Evolutionary conservation across 1,140 invertebrate genomes (phyloP).

Genomic region (Myzus persicae): DNA sequence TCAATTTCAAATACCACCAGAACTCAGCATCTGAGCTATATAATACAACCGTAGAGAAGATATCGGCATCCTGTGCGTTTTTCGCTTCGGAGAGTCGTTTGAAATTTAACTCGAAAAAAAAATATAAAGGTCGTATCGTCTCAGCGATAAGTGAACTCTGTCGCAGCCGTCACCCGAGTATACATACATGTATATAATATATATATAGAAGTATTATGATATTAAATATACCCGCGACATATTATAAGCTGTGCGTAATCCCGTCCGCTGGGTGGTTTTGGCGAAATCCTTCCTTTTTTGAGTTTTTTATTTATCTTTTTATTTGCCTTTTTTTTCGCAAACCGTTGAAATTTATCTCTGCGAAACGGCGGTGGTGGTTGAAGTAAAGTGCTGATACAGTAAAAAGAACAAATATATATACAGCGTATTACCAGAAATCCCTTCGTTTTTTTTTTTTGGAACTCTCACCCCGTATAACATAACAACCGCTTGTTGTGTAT

Average conservation of each 20-base stretch:
- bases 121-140: neutral
- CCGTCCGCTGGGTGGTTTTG: neutral
- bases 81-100: neutral
- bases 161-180: neutral
- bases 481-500: neutral
- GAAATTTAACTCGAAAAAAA: neutral
- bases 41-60: neutral
- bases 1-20: neutral
- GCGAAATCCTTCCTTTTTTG: neutral
- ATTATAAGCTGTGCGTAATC: neutral
- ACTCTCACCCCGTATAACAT: neutral
- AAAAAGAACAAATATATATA: slow-evolving; percentile 1
- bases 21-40: neutral
- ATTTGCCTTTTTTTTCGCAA: neutral
- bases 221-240: neutral
- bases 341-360: neutral
- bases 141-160: neutral
- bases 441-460: neutral
- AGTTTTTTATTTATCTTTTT: slow-evolving; percentile 7
- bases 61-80: neutral
- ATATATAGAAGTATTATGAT: neutral
- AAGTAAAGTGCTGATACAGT: slow-evolving; percentile 16
- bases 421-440: neutral
- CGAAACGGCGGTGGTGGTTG: neutral
- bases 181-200: neutral